Base-by-base conservation (phyloP, 2,888 invertebrate species). In the Boloria selene region DNA sequence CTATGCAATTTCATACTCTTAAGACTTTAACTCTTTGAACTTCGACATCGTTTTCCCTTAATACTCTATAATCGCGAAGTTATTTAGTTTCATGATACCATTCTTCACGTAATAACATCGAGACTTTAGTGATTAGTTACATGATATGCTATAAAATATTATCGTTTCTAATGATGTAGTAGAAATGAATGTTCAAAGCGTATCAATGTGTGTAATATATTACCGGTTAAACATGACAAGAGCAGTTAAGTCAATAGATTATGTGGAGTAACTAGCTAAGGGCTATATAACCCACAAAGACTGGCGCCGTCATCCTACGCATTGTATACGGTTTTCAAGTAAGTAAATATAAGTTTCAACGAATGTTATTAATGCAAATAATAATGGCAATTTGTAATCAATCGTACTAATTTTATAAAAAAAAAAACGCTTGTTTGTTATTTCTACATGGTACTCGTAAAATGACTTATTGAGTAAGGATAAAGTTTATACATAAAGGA, bases 21-120 rank as follows among this genome's bases (percentile, higher is more conserved):
- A 56, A 22, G 45, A 44, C 45, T 56, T 64, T 79, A 81, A 80
- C 77, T 78, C 82, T 84, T 77, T 83, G 83, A 83, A 74, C 86
- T 84, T 74, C 70, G 79, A 79, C 81, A 80, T 76, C 75, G 75
- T 74, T 76, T 75, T 73, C 72, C 72, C 65, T 64, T 67, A 72
- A 68, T 70, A 60, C 61, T 61, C 52, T 55, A 22, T 64, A 65
- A 70, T 69, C 62, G 63, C 47, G 63, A 50, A 49, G 65, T 69
- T 68, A 69, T 55, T 56, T 59, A 69, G 45, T 55, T 65, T 53
- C 51, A 62, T 31, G 61, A 60, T 53, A 53, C 59, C 53, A 52
- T 65, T 58, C 49, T 58, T 50, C 50, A 22, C 50, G 60, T 52
- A 45, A 53, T 62, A 47, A 42, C 47, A 54, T 54, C 26, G 38